These are phyloP conservation scores for Tipula lateralis DNA, from an alignment of 2,888 invertebrate species.

Conservation along the genomic window DNA sequence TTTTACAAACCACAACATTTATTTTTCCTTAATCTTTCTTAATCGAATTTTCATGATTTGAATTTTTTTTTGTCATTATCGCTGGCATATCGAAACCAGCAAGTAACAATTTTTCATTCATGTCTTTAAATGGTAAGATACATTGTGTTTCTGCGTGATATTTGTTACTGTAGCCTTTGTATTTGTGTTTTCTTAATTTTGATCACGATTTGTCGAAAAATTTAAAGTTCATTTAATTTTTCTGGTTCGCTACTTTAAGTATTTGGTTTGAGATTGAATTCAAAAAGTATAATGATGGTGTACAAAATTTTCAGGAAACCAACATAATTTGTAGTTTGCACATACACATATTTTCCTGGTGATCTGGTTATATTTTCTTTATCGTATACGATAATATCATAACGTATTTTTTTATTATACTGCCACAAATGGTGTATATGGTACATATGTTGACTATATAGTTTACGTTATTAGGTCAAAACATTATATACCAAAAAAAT, in stretches of 20 bases:
- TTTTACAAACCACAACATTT: neutral
- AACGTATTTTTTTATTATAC: neutral
- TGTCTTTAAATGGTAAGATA: neutral
- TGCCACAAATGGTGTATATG: neutral
- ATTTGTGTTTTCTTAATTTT: neutral
- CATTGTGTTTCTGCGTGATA: neutral
- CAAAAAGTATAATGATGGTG: neutral
- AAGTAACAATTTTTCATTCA: neutral
- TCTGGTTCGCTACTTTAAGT: neutral
- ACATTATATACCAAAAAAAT: neutral
- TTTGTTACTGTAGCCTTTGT: neutral
- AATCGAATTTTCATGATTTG: neutral
- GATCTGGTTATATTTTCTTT: neutral
- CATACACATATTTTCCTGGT: neutral
- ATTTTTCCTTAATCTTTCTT: neutral
- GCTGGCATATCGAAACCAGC: neutral
- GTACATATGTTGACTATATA: neutral
- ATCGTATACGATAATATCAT: neutral
- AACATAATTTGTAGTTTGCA: neutral
- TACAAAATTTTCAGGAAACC: neutral
- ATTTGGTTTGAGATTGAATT: neutral
- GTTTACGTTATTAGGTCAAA: neutral
- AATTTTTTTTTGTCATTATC: neutral
- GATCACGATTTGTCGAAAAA: neutral
- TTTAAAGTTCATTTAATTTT: conserved; percentile 14